Evolutionary conservation across 2,113 vertebrate species (phyloP), one percentile per base, ranked within the genome.

Genomic region (Forbesichthys papilliferus): DNA sequence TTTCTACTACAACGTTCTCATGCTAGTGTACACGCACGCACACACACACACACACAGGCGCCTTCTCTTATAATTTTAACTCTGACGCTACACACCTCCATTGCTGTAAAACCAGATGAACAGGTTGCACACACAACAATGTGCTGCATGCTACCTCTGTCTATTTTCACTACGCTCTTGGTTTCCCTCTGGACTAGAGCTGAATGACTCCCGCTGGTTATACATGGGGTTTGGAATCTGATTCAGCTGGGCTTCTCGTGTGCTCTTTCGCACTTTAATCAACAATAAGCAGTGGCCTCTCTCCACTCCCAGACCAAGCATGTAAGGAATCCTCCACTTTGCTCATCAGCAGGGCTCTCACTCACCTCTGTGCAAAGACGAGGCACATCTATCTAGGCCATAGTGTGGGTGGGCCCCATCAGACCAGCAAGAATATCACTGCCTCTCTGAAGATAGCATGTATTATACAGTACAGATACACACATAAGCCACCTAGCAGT

Each of bases 31-130:
- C 18, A 7, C 57, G 48, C 52, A 42, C 12, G 12, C 16, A 16
- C 48, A n/a, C 54, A 59, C 56, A 60, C 55, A 66, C n/a, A 47
- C 59, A 61, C 34, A 16, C 34, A 46, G 10, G 33, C 9, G n/a
- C 54, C 46, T 27, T 12, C 51, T 47, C 56, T 6, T 33, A 0
- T 52, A 18, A 55, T 74, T 68, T 56, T 69, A 11, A 54, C 53
- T 12, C 36, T 49, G 1, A 27, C 59, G 47, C 59, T 51, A 58
- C 61, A 54, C 66, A 52, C 77, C 71, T 79, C 69, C 64, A 60
- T 81, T 71, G 61, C 9, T 12, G 79, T 85, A 70, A 60, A 86
- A 93, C 92, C 85, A 79, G 92, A 89, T 60, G 14, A 87, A 84
- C 91, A 66, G 82, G 92, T 90, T 87, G 46, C n/a, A 20, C 60